A percentile compares a stretch with the other conserved stretches of the same genome.
Conservation (phyloP, 2,888 invertebrate genomes). For the Anthophora plumipes region DNA sequence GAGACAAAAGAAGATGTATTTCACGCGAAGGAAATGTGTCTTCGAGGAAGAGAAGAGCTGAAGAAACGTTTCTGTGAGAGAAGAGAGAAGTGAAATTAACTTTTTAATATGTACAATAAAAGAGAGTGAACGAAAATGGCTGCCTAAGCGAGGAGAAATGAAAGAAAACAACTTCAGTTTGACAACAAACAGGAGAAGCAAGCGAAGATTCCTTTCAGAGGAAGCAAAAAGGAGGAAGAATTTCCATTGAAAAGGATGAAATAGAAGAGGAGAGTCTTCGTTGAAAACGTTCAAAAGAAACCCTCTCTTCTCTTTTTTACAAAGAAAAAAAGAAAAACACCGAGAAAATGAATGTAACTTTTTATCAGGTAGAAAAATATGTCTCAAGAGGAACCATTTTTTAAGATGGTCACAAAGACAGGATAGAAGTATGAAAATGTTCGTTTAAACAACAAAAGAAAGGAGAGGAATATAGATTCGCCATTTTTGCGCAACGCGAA, state of each 20-base stretch:
- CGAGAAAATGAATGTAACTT: background rate
- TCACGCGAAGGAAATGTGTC: background rate
- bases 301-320: background rate
- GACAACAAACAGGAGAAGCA: background rate
- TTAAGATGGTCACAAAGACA: background rate
- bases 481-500: background rate
- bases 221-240: constrained; percentile 7
- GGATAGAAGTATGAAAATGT: background rate
- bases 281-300: constrained; percentile 7
- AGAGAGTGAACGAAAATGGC: constrained; percentile 3
- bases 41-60: no score
- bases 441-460: background rate
- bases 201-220: background rate
- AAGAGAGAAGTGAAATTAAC: background rate
- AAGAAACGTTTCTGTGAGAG: background rate
- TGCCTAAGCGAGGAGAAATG: background rate
- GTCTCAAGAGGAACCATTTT: background rate
- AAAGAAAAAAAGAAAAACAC: background rate
- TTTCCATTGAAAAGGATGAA: constrained; percentile 6
- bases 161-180: background rate
- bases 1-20: background rate
- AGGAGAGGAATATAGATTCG: background rate
- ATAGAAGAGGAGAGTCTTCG: background rate
- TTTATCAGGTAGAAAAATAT: background rate
- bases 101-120: background rate